Conservation (phyloP, 2,797 vertebrate species). For the Squalus acanthias region DNA sequence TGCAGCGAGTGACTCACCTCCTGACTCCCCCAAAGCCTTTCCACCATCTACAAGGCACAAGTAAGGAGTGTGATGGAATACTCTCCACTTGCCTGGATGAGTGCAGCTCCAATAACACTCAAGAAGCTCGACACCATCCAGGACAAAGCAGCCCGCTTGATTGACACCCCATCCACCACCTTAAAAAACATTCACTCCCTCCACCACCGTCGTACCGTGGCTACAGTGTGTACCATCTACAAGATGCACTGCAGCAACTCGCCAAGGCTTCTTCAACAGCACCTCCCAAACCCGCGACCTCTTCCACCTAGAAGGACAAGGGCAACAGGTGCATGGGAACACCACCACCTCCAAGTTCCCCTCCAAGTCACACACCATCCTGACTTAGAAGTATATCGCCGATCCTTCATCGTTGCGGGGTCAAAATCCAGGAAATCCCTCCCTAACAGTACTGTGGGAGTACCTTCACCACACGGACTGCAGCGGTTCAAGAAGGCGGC, state of each 20-base stretch:
- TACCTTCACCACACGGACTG: not conserved
- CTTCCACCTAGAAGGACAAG: not conserved
- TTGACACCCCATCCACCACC: not conserved
- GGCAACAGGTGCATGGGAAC: not conserved
- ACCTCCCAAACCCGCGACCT: not conserved
- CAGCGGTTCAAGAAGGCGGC: not conserved
- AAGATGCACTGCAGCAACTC: not conserved
- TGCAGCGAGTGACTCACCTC: not conserved
- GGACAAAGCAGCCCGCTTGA: not conserved
- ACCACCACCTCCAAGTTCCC: not conserved
- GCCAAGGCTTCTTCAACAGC: not conserved
- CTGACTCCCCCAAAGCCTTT: not conserved
- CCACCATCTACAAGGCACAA: not conserved
- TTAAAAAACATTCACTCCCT: not conserved
- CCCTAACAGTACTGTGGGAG: not conserved
- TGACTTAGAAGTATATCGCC: too few relatives aligned
- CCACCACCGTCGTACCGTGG: not conserved
- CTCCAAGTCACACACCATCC: too few relatives aligned
- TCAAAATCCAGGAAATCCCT: not conserved
- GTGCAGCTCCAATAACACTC: not conserved
- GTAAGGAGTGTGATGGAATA: not conserved
- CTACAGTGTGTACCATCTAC: not conserved
- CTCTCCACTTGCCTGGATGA: not conserved
- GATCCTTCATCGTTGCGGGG: too few relatives aligned
- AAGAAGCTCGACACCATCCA: not conserved